phyloP scores from a whole-genome alignment of 23 tunicate genomes.

The Halocynthia roretzi region DNA sequence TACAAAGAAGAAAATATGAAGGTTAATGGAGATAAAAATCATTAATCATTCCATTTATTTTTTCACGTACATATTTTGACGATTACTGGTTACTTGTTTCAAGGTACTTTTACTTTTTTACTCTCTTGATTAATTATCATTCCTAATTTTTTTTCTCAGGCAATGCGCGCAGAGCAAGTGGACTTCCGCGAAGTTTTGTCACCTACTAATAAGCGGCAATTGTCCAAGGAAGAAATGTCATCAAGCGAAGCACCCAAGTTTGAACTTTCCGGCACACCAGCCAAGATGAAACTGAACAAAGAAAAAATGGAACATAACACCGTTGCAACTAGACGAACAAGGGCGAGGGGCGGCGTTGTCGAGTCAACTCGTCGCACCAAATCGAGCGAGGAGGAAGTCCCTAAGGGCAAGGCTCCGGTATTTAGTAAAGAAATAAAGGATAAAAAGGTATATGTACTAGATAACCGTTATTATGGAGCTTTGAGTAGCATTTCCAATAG shows the following conservation, averaged over 20 bases:
- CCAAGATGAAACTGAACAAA: conserved; percentile 23
- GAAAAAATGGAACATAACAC: conserved; percentile 44
- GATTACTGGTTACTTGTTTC: neutral
- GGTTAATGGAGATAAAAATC: conserved; percentile 19
- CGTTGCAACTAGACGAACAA: conserved; percentile 65
- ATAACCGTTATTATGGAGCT: neutral
- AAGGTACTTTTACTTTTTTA: neutral
- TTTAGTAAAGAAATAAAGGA: conserved; percentile 38
- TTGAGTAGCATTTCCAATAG: neutral
- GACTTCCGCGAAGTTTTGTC: conserved; percentile 63
- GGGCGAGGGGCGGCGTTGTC: conserved; percentile 25
- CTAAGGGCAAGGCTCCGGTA: conserved; percentile 34
- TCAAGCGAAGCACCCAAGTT: neutral
- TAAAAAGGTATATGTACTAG: conserved; percentile 29
- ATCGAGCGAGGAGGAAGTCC: conserved; percentile 5
- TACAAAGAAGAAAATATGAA: conserved; percentile 65
- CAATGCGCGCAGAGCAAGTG: conserved; percentile 63
- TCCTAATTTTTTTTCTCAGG: conserved; percentile 9
- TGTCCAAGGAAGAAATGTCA: neutral
- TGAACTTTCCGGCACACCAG: conserved; percentile 15
- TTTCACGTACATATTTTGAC: neutral
- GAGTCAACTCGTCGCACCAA: conserved; percentile 23
- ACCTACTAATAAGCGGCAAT: conserved; percentile 29
- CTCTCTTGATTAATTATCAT: neutral
- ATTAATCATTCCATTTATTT: neutral